These are phyloP conservation scores for Harmothoe impar DNA, from an alignment of 2,888 invertebrate genomes.

Conservation along the genomic window DNA sequence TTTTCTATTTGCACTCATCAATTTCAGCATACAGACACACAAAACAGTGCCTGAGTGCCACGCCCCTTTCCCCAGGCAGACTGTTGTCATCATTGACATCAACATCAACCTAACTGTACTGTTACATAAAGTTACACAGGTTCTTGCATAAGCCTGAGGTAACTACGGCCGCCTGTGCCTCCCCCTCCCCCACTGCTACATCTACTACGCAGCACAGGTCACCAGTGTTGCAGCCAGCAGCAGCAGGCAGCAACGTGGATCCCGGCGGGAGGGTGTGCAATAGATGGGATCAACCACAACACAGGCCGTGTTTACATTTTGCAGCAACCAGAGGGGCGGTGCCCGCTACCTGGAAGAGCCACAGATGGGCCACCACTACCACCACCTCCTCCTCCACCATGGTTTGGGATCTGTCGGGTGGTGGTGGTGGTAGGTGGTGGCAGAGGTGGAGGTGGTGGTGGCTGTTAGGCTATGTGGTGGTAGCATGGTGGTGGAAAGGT, in stretches of 20 bases:
- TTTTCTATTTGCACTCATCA: no score
- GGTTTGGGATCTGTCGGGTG: not conserved
- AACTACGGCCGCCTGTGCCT: not conserved
- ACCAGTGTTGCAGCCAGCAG: not conserved
- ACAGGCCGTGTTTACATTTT: not conserved
- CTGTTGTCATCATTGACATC: no score
- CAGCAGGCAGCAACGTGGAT: not conserved
- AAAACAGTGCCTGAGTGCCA: no score
- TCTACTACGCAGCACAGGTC: not conserved
- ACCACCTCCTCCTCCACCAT: no score
- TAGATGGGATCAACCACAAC: conserved; percentile 10
- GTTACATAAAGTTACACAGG: no score
- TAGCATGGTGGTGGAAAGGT: not conserved
- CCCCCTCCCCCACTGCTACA: not conserved
- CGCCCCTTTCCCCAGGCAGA: no score
- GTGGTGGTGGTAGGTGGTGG: not conserved
- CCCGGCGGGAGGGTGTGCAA: not conserved
- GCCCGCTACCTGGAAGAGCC: not conserved
- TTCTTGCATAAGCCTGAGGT: not conserved
- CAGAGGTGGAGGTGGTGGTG: not conserved
- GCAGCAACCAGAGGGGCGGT: not conserved
- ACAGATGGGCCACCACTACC: no score
- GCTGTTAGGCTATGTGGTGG: not conserved
- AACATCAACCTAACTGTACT: no score
- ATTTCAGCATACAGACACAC: no score